Conservation (phyloP, 1,140 invertebrate species). For the Homalodisca vitripennis region DNA sequence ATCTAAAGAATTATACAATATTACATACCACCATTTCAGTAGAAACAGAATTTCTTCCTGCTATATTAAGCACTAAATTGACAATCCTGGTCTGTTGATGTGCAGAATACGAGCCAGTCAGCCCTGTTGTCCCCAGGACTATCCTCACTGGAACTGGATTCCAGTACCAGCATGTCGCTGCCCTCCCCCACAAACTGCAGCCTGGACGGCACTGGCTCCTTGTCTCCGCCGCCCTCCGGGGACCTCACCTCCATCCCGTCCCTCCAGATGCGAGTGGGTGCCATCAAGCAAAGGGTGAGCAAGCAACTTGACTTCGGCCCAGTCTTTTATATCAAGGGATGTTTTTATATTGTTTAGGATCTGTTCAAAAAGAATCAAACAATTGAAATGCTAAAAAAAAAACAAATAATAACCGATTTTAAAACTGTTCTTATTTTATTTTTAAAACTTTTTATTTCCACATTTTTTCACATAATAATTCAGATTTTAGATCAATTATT, state of each 20-base stretch:
- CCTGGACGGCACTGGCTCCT: conserved; percentile 57
- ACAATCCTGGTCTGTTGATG: too few relatives aligned
- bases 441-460: too few relatives aligned
- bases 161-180: conserved; percentile 72
- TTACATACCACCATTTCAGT: too few relatives aligned
- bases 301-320: conserved; percentile 34
- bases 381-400: neutral
- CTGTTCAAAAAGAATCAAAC: neutral
- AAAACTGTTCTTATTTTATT: too few relatives aligned
- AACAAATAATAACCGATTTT: too few relatives aligned
- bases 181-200: conserved; percentile 73
- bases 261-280: conserved; percentile 68
- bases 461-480: too few relatives aligned
- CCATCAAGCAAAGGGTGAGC: conserved; percentile 84
- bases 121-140: conserved; percentile 64
- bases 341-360: neutral
- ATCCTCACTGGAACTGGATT: conserved; percentile 71
- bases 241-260: conserved; percentile 47
- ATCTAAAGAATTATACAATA: too few relatives aligned
- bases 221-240: conserved; percentile 47
- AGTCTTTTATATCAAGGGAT: neutral
- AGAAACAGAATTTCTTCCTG: too few relatives aligned
- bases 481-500: too few relatives aligned
- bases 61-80: too few relatives aligned
- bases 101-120: conserved; percentile 51